Conservation (phyloP, 2,888 invertebrate genomes). For the Cabera pusaria region DNA sequence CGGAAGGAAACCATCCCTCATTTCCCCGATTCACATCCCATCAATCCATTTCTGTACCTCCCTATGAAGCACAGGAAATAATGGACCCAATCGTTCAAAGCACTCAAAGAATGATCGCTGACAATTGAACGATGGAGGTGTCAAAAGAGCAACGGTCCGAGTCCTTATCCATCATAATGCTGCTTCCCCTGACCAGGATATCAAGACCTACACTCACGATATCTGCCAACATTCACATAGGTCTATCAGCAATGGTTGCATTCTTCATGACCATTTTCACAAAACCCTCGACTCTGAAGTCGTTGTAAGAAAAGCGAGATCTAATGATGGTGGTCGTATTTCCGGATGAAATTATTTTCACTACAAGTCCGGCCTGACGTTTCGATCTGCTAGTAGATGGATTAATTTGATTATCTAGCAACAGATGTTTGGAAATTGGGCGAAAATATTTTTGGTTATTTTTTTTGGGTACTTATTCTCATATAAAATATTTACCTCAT, state of each 20-base stretch:
- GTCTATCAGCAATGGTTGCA: constrained; percentile 34
- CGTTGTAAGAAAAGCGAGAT: neutral
- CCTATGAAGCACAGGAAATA: constrained; percentile 60
- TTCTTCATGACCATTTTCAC: constrained; percentile 1
- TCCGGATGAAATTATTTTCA: constrained; percentile 73
- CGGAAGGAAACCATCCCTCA: constrained; percentile 9
- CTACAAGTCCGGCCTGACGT: constrained; percentile 73
- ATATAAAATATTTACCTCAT: too few relatives aligned
- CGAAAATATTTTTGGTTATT: constrained; percentile 8
- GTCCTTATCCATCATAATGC: constrained; percentile 73
- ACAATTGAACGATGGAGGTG: constrained; percentile 75
- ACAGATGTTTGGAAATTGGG: constrained; percentile 57
- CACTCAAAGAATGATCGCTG: constrained; percentile 72
- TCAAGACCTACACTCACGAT: constrained; percentile 32
- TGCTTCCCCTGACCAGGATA: constrained; percentile 47
- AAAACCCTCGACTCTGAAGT: neutral
- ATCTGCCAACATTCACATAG: constrained; percentile 20
- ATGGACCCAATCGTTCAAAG: constrained; percentile 65
- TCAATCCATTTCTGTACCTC: constrained; percentile 24
- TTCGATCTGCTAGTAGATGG: constrained; percentile 81
- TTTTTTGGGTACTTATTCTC: too few relatives aligned
- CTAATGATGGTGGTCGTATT: constrained; percentile 39
- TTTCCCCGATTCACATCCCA: constrained; percentile 14
- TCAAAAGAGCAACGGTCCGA: constrained; percentile 72
- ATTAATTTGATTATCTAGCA: constrained; percentile 79